phyloP scores from a whole-genome alignment of 35 echinoderm and acorn worm genomes.

The Acanthaster planci region DNA sequence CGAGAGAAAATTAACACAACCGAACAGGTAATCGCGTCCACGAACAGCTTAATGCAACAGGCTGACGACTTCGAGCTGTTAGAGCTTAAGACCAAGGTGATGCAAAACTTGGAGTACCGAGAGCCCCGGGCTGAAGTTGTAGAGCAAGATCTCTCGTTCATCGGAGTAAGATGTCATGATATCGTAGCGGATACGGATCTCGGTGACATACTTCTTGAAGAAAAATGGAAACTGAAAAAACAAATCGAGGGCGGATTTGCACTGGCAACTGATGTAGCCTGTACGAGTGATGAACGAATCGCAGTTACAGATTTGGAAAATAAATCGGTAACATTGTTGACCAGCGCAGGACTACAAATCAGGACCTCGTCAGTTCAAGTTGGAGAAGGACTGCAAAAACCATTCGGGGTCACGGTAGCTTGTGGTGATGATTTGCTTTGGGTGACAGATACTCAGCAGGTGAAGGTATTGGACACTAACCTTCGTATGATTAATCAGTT shows the following conservation, averaged over 20 bases:
- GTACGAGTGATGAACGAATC: no score
- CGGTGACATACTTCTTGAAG: neutral
- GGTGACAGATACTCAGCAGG: no score
- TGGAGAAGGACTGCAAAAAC: no score
- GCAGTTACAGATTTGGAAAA: no score
- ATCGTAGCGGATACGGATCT: neutral
- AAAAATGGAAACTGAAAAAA: neutral
- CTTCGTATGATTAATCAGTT: no score
- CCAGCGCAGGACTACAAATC: no score
- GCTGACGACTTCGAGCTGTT: conserved; percentile 8
- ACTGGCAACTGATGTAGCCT: no score
- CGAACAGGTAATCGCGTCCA: neutral
- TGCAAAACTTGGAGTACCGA: neutral
- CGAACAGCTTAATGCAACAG: neutral
- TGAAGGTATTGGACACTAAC: no score
- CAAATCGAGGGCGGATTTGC: neutral
- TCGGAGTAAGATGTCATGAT: conserved; percentile 10
- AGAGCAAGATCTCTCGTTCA: neutral
- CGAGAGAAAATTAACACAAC: neutral
- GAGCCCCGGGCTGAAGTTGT: neutral
- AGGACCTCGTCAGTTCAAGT: no score
- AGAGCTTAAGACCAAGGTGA: neutral
- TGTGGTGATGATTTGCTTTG: no score
- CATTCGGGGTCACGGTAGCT: no score
- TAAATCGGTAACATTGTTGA: no score